Conservation (phyloP, 2,113 vertebrate genomes). For the Mionectes macconnelli region DNA sequence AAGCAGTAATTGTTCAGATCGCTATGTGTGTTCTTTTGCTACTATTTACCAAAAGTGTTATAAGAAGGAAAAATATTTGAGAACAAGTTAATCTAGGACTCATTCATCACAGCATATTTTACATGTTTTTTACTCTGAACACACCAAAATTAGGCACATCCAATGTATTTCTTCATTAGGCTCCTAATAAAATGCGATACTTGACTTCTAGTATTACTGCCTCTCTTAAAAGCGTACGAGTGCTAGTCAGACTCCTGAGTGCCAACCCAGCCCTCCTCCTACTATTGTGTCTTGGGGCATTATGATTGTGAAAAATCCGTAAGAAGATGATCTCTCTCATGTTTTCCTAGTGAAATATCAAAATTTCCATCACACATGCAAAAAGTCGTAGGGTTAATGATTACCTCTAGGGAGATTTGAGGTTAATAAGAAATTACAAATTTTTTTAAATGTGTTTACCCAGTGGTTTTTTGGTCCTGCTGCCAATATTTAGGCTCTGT, state of each 20-base stretch:
- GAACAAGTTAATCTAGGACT: not conserved
- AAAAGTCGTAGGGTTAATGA: not conserved
- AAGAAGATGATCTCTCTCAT: not conserved
- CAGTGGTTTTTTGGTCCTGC: not conserved
- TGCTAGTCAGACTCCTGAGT: not conserved
- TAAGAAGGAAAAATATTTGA: not conserved
- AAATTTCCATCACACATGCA: not conserved
- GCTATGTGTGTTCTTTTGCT: not conserved
- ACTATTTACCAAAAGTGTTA: not conserved
- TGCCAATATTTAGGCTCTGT: not conserved
- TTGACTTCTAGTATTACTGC: slow-evolving; percentile 6
- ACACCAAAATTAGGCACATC: not conserved
- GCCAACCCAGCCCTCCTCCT: not conserved
- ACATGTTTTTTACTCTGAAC: not conserved
- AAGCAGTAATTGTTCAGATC: not conserved
- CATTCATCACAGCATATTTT: not conserved
- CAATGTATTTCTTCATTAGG: not conserved
- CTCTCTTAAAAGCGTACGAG: not conserved
- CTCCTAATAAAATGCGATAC: not conserved
- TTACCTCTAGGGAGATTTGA: not conserved
- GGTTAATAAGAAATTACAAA: not conserved
- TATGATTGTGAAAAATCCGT: not conserved
- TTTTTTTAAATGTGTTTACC: not conserved
- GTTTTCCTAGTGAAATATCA: not conserved
- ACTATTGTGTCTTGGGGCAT: not conserved